Base-by-base conservation (phyloP, 1,140 invertebrate genomes). In the Cyclargus thomasi region DNA sequence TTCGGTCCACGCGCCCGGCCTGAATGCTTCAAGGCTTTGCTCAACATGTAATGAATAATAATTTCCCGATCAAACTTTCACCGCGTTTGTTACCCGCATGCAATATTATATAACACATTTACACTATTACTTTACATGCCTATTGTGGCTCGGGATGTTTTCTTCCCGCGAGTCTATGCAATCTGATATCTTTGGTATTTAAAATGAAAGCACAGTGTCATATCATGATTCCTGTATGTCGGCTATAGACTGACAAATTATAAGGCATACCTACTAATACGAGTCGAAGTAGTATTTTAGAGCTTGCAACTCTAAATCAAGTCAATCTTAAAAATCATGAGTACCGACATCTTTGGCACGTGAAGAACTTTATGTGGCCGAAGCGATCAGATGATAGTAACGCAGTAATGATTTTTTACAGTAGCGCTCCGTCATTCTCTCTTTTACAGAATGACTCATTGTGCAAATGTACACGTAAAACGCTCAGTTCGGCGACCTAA, bases 1-100 rank as follows among this genome's bases (percentile, higher is more conserved):
- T 22, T 65, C 23, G 64, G 23, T 66, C 22, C 55, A 57, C n/a
- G n/a, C n/a, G 64, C 14, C 55, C 64, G 65, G 59, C 65, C 65
- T 66, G 57, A 66, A 66, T 66, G 35, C 53, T 62, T 23, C 65
- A 66, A 66, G 65, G 65, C 65, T 66, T 66, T 59, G 55, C 55
- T 21, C 18, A 39, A 62, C 65, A 55, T 10, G 65, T 57, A 57
- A 66, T 66, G 65, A 66, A 66, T 66, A 66, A 59, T 66, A 65
- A 65, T 57, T 59, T 35, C n/a, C 53, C 23, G 55, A 59, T 59
- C 55, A 59, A 59, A 62, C 65, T 66, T 66, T 66, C 65, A 66
- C 65, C 53, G 55, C 57, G 53, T 21, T 59, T 53, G 11, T 16
- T 66, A 57, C 65, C 29, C 35, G 17, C 53, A 59, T 66, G 64